Percentiles rank a stretch among this genome's conserved stretches.
These are phyloP conservation scores for Epinotia nisella DNA, from an alignment of 2,888 invertebrate genomes.

Conservation along the genomic window DNA sequence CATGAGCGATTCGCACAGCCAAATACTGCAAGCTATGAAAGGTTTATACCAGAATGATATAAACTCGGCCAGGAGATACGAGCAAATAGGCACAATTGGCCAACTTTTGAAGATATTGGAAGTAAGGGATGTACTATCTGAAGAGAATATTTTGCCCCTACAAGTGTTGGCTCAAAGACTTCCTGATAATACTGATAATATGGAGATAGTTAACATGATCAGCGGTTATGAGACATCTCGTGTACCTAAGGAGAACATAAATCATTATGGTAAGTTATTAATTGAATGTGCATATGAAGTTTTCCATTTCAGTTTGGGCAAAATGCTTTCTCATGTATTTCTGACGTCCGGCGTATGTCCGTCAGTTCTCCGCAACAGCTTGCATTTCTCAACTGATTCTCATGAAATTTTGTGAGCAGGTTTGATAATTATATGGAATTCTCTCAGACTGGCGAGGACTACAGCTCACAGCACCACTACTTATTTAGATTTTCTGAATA, in stretches of 20 bases:
- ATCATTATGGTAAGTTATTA: constrained; percentile 63
- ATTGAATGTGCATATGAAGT: too few relatives aligned
- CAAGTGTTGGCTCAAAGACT: constrained; percentile 65
- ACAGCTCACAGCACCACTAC: too few relatives aligned
- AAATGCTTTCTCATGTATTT: too few relatives aligned
- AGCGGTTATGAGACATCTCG: constrained; percentile 61
- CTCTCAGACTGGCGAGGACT: too few relatives aligned
- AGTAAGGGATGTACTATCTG: constrained; percentile 69
- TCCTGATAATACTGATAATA: constrained; percentile 55
- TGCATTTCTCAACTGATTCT: too few relatives aligned
- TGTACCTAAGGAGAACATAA: constrained; percentile 54
- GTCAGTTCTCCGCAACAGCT: too few relatives aligned
- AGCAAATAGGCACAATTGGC: constrained; percentile 66
- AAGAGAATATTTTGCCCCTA: constrained; percentile 67
- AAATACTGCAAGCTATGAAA: constrained; percentile 65
- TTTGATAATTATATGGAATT: too few relatives aligned
- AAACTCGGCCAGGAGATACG: constrained; percentile 72
- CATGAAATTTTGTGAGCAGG: too few relatives aligned
- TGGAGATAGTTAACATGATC: constrained; percentile 59
- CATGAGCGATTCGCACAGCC: constrained; percentile 59
- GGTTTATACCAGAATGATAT: constrained; percentile 67
- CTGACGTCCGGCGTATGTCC: too few relatives aligned
- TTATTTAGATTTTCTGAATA: background rate
- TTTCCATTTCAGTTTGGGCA: too few relatives aligned
- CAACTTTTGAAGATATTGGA: constrained; percentile 70